Evolutionary conservation across 2,797 vertebrate genomes (phyloP).

Genomic region (Pipistrellus kuhlii): DNA sequence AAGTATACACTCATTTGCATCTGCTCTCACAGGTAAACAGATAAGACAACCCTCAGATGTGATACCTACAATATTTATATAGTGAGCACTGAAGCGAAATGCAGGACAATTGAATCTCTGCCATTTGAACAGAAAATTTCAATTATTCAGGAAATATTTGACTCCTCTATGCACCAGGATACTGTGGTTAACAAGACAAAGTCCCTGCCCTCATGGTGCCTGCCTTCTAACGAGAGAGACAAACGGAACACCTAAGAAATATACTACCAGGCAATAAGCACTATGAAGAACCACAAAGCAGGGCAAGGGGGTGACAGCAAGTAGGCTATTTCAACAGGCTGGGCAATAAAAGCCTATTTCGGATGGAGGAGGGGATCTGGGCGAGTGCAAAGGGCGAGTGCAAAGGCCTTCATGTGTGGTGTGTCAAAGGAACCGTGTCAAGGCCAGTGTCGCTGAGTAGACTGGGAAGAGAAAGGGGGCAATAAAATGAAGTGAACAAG

Average conservation of each 20-base stretch:
- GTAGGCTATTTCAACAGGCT: neutral
- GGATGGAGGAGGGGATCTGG: neutral
- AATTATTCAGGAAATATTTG: constrained; percentile 23
- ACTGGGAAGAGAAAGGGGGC: neutral
- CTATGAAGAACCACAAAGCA: neutral
- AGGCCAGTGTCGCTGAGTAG: neutral
- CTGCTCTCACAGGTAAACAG: neutral
- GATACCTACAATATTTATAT: neutral
- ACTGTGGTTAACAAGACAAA: neutral
- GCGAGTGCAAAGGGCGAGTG: neutral
- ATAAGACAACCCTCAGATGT: neutral
- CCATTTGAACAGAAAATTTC: neutral
- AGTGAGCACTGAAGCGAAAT: neutral
- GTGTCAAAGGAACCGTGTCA: neutral
- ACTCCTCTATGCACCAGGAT: neutral
- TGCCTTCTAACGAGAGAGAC: neutral
- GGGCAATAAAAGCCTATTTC: neutral
- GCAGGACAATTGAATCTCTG: neutral
- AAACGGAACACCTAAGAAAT: neutral
- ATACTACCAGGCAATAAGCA: neutral
- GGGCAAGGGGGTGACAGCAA: neutral
- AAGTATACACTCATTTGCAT: neutral
- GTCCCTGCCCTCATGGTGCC: neutral
- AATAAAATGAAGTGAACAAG: neutral
- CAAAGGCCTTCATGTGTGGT: neutral